phyloP scores from a whole-genome alignment of 2,113 vertebrate genomes.

The Oplegnathus fasciatus region DNA sequence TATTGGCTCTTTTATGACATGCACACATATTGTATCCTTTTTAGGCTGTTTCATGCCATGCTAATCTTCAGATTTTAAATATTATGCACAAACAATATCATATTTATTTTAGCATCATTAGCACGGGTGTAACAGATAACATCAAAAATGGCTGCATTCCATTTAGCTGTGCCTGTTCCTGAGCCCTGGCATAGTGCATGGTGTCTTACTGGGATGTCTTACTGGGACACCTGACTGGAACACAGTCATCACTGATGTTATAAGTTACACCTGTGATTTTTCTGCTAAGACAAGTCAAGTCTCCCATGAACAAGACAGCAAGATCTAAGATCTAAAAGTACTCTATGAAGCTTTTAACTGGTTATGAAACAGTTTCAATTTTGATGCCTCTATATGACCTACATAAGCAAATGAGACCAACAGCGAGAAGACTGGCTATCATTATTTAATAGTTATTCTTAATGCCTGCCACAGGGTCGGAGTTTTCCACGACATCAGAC shows the following conservation, averaged over 20 bases:
- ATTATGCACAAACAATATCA: background rate
- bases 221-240: too few relatives aligned
- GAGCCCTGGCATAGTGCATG: background rate
- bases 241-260: background rate
- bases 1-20: slow-evolving; percentile 2
- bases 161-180: background rate
- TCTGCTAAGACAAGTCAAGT: background rate
- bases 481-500: too few relatives aligned
- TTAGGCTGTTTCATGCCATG: background rate
- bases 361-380: too few relatives aligned
- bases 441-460: too few relatives aligned
- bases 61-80: background rate
- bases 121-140: background rate
- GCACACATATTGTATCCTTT: background rate
- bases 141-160: background rate
- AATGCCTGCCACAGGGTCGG: too few relatives aligned
- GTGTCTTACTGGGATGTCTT: background rate
- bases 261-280: background rate
- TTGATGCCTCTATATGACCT: too few relatives aligned
- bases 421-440: too few relatives aligned
- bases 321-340: too few relatives aligned
- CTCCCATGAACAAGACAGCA: background rate
- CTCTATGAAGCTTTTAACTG: too few relatives aligned
- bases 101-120: background rate
- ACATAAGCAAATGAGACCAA: too few relatives aligned